Base-by-base conservation (phyloP, 2,888 invertebrate genomes). In the Oscheius onirici region DNA sequence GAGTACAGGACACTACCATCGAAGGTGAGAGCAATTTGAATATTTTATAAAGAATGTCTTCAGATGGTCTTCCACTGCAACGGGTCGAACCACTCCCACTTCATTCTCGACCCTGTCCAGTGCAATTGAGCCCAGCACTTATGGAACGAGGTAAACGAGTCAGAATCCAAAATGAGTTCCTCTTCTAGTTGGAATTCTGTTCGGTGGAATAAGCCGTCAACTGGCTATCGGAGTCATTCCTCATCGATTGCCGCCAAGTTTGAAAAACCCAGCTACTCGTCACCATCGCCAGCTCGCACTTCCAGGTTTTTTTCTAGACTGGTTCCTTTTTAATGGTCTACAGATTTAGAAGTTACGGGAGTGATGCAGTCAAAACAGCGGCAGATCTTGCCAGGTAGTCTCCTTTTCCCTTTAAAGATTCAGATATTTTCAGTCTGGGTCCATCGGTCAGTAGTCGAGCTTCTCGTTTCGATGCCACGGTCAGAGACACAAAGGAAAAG, bases 141-240 rank as follows among this genome's bases (percentile, higher is more conserved):
- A 77, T 46, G 79, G 79, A 52, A 79, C 79, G 46, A 79, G 70
- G 70, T 67, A 13, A 13, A 22, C 2, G 10, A 34, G 8, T 60
- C 10, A 43, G 24, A 60, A 2, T 40, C 0, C 15, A 13, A 44
- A 34, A 34, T 55, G 60, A 51, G 22, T 55, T 67, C 43, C 68
- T n/a, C n/a, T n/a, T n/a, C n/a, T n/a, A 81, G 84, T 68, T 84
- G 83, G 83, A 83, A 82, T 40, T 84, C 84, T 10, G 81, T 83
- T 0, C 73, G 83, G 69, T 84, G 83, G 83, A 82, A 81, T 51
- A 82, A 82, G 52, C 81, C 81, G 46, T 72, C 79, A n/a, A 73
- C 79, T 40, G 68, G 75, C 41, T 77, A 76, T 60, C 70, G 79
- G 22, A 74, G 60, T 34, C 70, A 68, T 20, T 72, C 69, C 15